Evolutionary conservation across 2,797 vertebrate species (phyloP).

Genomic region (Phalloptychus januarius): DNA sequence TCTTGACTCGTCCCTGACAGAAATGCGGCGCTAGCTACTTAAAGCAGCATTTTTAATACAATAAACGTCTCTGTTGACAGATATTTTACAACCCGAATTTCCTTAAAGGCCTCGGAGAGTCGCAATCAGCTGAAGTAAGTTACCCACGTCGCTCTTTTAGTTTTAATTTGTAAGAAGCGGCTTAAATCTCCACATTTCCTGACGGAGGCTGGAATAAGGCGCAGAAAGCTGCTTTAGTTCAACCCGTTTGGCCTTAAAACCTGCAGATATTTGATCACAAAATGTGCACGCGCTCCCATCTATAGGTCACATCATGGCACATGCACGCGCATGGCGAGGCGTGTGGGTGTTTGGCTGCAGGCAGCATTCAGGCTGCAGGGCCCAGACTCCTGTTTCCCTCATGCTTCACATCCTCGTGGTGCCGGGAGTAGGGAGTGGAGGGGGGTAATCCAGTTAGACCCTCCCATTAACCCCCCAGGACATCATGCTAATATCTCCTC

Average conservation of each 20-base stretch:
- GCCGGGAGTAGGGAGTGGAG: conserved; percentile 62
- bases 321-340: no score
- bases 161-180: no score
- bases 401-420: conserved; percentile 85
- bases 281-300: neutral
- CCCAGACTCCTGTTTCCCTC: conserved; percentile 90
- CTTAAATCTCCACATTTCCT: neutral
- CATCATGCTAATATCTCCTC: neutral
- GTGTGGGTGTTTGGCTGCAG: conserved; percentile 62
- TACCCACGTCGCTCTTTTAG: neutral
- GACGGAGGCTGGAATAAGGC: conserved; percentile 18
- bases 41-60: neutral
- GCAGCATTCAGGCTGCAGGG: conserved; percentile 66
- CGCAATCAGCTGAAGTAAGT: neutral
- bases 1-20: neutral
- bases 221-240: no score
- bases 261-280: neutral
- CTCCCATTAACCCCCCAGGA: neutral
- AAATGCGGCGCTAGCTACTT: neutral
- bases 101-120: fast-evolving
- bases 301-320: neutral
- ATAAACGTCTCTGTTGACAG: neutral
- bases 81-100: neutral
- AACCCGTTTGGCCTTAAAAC: neutral
- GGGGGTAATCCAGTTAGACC: conserved; percentile 53